Evolutionary conservation across 1,140 invertebrate species (phyloP), one percentile per base, ranked within the genome.

Genomic region (Atopsyche davidsoni): DNA sequence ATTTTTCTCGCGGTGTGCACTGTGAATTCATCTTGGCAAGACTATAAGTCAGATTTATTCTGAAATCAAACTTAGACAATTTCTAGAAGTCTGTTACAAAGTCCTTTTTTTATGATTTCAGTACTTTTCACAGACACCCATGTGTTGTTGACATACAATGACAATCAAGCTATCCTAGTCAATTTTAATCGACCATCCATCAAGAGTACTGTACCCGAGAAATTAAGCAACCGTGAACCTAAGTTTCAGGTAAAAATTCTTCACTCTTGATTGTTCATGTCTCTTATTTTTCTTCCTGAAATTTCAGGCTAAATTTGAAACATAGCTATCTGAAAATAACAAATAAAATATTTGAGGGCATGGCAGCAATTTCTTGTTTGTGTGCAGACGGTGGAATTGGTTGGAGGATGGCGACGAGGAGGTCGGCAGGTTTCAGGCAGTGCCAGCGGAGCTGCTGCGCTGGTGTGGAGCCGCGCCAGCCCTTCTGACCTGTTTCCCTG

Each of bases 401-500:
- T 51, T 18, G 23, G 51, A 44, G 51, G 55, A 35, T 32, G 51
- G 46, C 16, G 50, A 28, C 24, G 47, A 17, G 50, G 64, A 61
- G 31, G 61, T 16, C 23, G 35, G 34, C 4, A 57, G 38, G 43
- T 60, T 57, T 49, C 49, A 60, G n/a, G 62, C 54, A 39, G 58
- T 67, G 9, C 53, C 4, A 41, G 44, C 1, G 56, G 56, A 9
- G 45, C 38, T 18, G 41, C 47, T n/a, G 56, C 40, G 1, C 34
- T 72, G 4, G 61, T 72, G 17, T 73, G 69, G 70, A 68, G 66
- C 49, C 59, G 62, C 3, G 64, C 63, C 14, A 57, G 58, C 17
- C 62, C 63, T 2, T 55, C 48, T 3, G 71, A 73, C 44, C 66
- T 70, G 10, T 70, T 69, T 1, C 71, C 71, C 2, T 74, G 71